Evolutionary conservation across 2,797 vertebrate species (phyloP), one percentile per base, ranked within the genome.

Genomic region (Sardinella longiceps): DNA sequence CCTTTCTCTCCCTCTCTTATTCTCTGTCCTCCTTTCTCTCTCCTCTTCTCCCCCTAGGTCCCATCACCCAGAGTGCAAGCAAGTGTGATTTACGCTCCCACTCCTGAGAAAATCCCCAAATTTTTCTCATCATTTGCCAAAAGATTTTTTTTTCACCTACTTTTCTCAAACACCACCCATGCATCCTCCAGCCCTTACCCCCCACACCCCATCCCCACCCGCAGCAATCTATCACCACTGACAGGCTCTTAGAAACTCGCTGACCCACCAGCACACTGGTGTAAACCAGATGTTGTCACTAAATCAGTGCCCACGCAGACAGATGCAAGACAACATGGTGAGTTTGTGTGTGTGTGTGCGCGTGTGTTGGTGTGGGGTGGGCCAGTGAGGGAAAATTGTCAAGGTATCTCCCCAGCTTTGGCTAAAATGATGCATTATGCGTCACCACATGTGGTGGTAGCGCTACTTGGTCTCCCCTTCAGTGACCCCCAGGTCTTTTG

Each of bases 221-320:
- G 84, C 80, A 2, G 63, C 74, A 83, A 90, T 92, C 85, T 46
- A 87, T 93, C 91, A 93, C 85, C 60, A 46, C 86, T 88, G 91
- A 90, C 89, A 91, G 89, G 74, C 77, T 86, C 84, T 91, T 87
- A 84, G 86, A 85, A 82, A 70, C 85, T 86, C 85, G 85, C 86
- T 74, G 80, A 82, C 85, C 46, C 87, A 87, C 84, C 84, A 82
- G 86, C 70, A 83, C 77, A 74, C 89, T 88, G 88, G 89, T 91
- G 87, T 48, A 86, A 88, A 88, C 85, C 93, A 93, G 90, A 92
- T 92, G 92, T 87, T 88, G 89, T 89, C 89, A 87, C 88, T 92
- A 91, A 92, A 93, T 92, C 90, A 91, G 85, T 66, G 89, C 83
- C 88, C 80, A 82, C 88, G 89, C 50, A 81, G 86, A 90, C 89